Base-by-base conservation (phyloP, 2,888 invertebrate species). In the Ernsta delagoae region DNA sequence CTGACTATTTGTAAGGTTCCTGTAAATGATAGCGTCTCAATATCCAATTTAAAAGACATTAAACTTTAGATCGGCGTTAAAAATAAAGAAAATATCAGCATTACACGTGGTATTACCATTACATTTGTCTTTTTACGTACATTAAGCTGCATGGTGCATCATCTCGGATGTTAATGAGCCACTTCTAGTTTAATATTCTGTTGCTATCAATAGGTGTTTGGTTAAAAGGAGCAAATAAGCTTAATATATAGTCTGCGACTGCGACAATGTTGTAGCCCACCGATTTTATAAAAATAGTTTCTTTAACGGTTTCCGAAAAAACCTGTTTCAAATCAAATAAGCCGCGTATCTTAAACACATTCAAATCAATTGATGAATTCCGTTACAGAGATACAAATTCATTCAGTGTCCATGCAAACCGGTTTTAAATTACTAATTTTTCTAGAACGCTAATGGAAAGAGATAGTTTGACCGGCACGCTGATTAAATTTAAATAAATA, bases 391-490 rank as follows among this genome's bases (percentile, higher is more conserved):
- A 60, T 56, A 60, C 48, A 53, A 50, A 73, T 70, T 69, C 34
- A 16, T 60, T 66, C 69, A 71, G 70, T 60, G 65, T 65, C 65
- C 65, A 70, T 69, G 43, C 5, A 54, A 57, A 75, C 75, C 73
- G 75, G 75, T 75, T 75, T 71, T 50, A 56, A 57, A 56, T 57
- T 39, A 68, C 12, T 56, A 31, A 54, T 62, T 62, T 62, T 62
- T 68, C 68, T 62, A 68, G 48, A 68, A 48, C 57, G 41, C n/a
- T 67, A 24, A 56, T 45, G 45, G 36, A 67, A 50, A 62, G 50
- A 66, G 59, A 60, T 54, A 61, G 54, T 41, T 53, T 8, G 39
- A 53, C 24, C 16, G 48, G 53, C 53, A 34, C 34, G 34, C 45
- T 16, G 31, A 5, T 34, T 34, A 8, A 11, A 5, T 67, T 61